These are phyloP conservation scores for Rhinophrynus dorsalis DNA, from an alignment of 2,797 vertebrate genomes.

Conservation along the genomic window DNA sequence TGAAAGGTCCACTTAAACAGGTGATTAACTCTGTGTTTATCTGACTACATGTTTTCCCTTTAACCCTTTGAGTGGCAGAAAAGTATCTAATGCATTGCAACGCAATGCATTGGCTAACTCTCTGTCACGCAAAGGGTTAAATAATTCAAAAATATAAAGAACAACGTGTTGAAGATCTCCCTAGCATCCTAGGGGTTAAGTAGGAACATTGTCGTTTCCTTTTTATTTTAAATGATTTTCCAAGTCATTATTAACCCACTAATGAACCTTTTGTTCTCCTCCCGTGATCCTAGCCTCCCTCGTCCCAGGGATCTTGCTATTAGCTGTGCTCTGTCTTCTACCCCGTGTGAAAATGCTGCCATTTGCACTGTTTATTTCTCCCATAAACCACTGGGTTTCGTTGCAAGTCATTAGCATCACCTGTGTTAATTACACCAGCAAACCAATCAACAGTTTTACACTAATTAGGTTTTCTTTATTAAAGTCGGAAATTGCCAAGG, in stretches of 20 bases:
- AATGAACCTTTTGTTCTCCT: conserved; percentile 31
- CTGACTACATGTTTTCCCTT: too few relatives aligned
- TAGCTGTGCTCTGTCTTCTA: conserved; percentile 32
- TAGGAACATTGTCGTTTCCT: neutral
- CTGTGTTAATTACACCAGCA: conserved; percentile 98
- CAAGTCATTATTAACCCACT: conserved; percentile 45
- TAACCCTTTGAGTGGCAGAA: too few relatives aligned
- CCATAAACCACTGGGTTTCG: conserved; percentile 86
- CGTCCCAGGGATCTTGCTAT: conserved; percentile 12
- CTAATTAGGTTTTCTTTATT: conserved; percentile 98
- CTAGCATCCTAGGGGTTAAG: conserved; percentile 51
- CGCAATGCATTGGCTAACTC: too few relatives aligned
- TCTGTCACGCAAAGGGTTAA: too few relatives aligned
- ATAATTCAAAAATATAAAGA: too few relatives aligned
- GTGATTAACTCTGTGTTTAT: too few relatives aligned
- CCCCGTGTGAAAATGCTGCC: conserved; percentile 19
- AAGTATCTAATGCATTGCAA: too few relatives aligned
- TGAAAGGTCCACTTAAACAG: too few relatives aligned
- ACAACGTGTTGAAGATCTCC: conserved; percentile 74
- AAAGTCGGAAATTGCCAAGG: conserved; percentile 91
- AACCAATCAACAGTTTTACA: conserved; percentile 95
- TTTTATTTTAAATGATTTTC: neutral
- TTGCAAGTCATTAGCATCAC: conserved; percentile 98
- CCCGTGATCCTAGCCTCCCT: conserved; percentile 9
- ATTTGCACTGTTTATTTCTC: conserved; percentile 71